These are phyloP conservation scores for Trinectes maculatus DNA, from an alignment of 2,113 vertebrate species.

Conservation along the genomic window DNA sequence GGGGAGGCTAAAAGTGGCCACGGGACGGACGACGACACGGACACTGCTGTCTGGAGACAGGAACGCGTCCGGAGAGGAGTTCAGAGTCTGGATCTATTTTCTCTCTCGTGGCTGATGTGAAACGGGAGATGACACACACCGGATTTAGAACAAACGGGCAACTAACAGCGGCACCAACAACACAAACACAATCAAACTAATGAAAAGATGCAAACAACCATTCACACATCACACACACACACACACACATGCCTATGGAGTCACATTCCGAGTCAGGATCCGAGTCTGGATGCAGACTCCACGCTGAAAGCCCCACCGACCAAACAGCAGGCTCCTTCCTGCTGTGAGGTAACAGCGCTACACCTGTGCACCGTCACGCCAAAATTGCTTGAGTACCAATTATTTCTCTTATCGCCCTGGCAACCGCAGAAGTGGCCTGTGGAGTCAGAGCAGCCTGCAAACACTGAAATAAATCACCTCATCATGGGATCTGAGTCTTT, in stretches of 20 bases:
- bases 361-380: not conserved
- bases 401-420: not conserved
- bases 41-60: constrained; percentile 37
- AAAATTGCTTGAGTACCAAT: too few species aligned
- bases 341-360: too few species aligned
- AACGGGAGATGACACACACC: constrained; percentile 45
- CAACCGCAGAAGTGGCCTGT: not conserved
- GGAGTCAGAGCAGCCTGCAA: not conserved
- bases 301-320: too few species aligned
- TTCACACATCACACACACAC: too few species aligned
- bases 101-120: too few species aligned
- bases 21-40: constrained; percentile 41
- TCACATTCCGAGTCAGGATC: too few species aligned
- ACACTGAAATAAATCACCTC: not conserved
- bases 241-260: too few species aligned
- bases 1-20: constrained; percentile 32
- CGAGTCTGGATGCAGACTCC: too few species aligned
- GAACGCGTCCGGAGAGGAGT: constrained; percentile 27
- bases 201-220: not conserved
- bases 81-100: constrained; percentile 54
- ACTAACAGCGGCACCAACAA: constrained; percentile 5
- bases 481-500: not conserved
- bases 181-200: not conserved
- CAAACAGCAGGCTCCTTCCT: too few species aligned
- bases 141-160: constrained; percentile 41